These are phyloP conservation scores for Musca vetustissima DNA, from an alignment of 1,140 invertebrate genomes.

Conservation along the genomic window DNA sequence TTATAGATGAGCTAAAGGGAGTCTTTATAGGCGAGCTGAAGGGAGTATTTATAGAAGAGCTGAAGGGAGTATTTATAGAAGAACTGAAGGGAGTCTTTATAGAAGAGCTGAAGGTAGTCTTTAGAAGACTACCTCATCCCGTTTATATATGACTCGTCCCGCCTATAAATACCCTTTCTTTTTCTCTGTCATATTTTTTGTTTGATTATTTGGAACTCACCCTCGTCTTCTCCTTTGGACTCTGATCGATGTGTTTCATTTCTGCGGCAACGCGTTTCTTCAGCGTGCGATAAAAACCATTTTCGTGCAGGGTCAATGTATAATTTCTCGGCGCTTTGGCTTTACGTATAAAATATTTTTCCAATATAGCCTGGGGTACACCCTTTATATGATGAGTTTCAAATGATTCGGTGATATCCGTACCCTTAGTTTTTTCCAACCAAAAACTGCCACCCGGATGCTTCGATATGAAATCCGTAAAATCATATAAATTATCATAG, in stretches of 20 bases:
- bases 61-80: no score
- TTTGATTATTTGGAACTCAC: slow-evolving; percentile 35
- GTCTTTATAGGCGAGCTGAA: no score
- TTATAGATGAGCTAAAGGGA: no score
- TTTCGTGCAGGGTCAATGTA: slow-evolving; percentile 64
- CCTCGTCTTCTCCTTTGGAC: slow-evolving; percentile 42
- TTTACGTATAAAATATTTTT: slow-evolving; percentile 63
- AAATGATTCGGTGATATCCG: slow-evolving; percentile 74
- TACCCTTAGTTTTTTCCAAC: slow-evolving; percentile 65
- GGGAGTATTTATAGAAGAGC: no score
- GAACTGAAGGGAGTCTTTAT: no score
- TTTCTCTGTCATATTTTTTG: no score
- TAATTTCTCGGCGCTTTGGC: slow-evolving; percentile 60
- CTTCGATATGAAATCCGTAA: slow-evolving; percentile 62
- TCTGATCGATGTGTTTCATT: slow-evolving; percentile 56
- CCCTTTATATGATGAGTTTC: slow-evolving; percentile 63
- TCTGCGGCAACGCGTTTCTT: slow-evolving; percentile 60
- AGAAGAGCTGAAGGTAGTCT: no score
- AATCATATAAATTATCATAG: slow-evolving; percentile 68
- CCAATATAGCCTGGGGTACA: slow-evolving; percentile 58
- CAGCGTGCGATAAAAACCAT: slow-evolving; percentile 69
- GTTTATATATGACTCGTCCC: no score
- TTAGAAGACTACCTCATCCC: no score
- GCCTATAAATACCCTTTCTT: no score
- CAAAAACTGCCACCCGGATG: slow-evolving; percentile 74